A percentile compares a stretch with the other conserved stretches of the same genome.
Conservation (phyloP, 2,113 vertebrate species). For the Corythoichthys intestinalis region DNA sequence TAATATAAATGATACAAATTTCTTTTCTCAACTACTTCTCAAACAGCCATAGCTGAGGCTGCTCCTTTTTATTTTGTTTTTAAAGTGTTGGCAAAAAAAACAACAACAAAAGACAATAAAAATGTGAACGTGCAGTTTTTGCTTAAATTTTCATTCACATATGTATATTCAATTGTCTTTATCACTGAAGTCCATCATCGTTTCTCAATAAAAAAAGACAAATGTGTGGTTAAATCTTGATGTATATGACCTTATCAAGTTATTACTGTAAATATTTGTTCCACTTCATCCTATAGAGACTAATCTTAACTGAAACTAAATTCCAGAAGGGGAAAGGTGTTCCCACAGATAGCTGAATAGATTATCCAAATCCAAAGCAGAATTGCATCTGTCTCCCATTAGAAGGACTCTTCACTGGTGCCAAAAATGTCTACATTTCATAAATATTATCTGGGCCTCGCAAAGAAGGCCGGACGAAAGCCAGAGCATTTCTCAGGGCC, state of each 20-base stretch:
- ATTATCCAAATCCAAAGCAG: slow-evolving; percentile 73
- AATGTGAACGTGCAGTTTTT: too few relatives aligned
- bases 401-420: slow-evolving; percentile 68
- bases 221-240: neutral
- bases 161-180: too few relatives aligned
- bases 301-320: slow-evolving; percentile 27
- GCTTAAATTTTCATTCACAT: too few relatives aligned
- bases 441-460: slow-evolving; percentile 73
- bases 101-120: too few relatives aligned
- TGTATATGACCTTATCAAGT: neutral
- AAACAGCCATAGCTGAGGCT: too few relatives aligned
- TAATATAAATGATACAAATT: too few relatives aligned
- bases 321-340: slow-evolving; percentile 57
- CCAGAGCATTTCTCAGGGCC: slow-evolving; percentile 67
- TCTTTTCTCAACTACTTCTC: too few relatives aligned
- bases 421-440: slow-evolving; percentile 74
- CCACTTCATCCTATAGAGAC: neutral
- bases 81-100: too few relatives aligned
- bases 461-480: slow-evolving; percentile 69
- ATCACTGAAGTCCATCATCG: neutral
- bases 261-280: neutral
- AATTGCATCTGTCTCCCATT: slow-evolving; percentile 75
- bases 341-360: slow-evolving; percentile 70
- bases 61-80: too few relatives aligned
- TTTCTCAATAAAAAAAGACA: neutral